Percentiles rank a stretch among this genome's conserved stretches.
Conservation (phyloP, 1,140 invertebrate genomes). For the Brachionus calyciflorus region DNA sequence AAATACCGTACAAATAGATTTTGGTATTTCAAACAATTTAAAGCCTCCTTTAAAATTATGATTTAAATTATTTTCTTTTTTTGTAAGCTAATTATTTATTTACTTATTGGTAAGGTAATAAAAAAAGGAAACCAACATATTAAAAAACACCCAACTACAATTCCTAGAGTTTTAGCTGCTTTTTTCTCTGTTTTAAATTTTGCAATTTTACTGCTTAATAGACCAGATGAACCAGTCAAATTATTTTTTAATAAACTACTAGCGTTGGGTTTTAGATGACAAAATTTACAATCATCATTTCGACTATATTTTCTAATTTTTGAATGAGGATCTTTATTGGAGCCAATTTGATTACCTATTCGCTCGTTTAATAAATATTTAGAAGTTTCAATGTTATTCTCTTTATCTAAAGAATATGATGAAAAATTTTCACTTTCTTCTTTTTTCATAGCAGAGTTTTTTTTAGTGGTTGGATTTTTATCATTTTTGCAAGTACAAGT, state of each 20-base stretch:
- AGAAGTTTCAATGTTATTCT: background rate
- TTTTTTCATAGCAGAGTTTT: background rate
- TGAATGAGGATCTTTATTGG: background rate
- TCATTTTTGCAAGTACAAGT: background rate
- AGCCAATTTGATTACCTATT: background rate
- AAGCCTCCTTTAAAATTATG: background rate
- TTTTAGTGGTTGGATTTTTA: background rate
- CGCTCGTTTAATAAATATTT: background rate
- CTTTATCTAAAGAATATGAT: background rate
- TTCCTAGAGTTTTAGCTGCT: constrained; percentile 75
- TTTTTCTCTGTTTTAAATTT: constrained; percentile 45
- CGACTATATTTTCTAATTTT: background rate
- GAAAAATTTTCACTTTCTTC: background rate
- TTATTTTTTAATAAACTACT: constrained; percentile 25
- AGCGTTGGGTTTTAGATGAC: background rate
- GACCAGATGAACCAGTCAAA: background rate
- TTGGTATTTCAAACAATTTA: constrained; percentile 47
- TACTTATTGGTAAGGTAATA: constrained; percentile 67
- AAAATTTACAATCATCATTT: background rate
- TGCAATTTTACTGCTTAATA: constrained; percentile 17
- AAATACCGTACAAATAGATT: constrained; percentile 53
- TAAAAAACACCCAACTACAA: constrained; percentile 88
- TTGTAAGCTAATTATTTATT: constrained; percentile 48
- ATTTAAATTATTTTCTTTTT: background rate
- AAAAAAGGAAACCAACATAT: constrained; percentile 97